These are phyloP conservation scores for Smutsia gigantea DNA, from an alignment of 2,797 vertebrate genomes.

Conservation along the genomic window DNA sequence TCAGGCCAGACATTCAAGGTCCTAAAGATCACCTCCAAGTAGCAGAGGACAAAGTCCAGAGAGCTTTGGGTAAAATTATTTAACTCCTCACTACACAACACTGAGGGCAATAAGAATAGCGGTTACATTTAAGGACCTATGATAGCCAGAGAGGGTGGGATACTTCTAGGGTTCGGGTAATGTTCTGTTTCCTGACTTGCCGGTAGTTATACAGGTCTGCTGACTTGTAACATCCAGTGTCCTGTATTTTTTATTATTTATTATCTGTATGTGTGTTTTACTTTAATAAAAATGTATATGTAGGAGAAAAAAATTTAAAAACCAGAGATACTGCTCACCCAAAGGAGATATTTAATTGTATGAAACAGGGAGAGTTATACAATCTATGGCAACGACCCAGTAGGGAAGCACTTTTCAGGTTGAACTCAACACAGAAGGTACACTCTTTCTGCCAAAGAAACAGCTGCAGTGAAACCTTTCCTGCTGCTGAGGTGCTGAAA, in stretches of 20 bases:
- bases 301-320: background rate
- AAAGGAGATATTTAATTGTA: slow-evolving; percentile 38
- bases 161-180: background rate
- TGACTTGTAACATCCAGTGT: background rate
- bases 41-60: background rate
- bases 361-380: background rate
- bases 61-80: background rate
- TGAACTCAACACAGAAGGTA: slow-evolving; percentile 60
- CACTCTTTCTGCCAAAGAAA: slow-evolving; percentile 63
- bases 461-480: slow-evolving; percentile 50
- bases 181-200: background rate
- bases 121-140: background rate
- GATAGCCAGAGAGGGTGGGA: background rate
- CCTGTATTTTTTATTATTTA: background rate
- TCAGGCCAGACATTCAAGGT: background rate
- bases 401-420: slow-evolving; percentile 69
- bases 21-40: background rate
- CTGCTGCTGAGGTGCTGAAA: slow-evolving; percentile 59
- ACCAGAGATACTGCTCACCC: background rate
- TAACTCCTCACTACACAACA: background rate
- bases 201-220: background rate
- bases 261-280: background rate
- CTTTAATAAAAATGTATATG: slow-evolving; percentile 22
- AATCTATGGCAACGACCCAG: slow-evolving; percentile 38
- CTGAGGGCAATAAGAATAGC: background rate